Conservation (phyloP, 2,888 invertebrate genomes). For the Orthosia incerta region DNA sequence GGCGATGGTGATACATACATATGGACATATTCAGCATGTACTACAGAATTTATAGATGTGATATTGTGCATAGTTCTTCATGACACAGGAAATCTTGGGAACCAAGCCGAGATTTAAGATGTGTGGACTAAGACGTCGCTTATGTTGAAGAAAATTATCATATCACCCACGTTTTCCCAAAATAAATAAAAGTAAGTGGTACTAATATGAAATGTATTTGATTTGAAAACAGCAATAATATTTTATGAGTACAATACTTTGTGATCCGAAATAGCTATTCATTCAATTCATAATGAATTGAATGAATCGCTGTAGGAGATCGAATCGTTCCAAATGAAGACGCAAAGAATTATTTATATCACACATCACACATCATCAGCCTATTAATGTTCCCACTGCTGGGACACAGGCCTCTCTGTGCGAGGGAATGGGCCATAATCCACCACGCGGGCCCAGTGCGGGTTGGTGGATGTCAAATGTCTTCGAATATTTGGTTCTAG, state of each 20-base stretch:
- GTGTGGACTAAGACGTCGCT: conserved; percentile 44
- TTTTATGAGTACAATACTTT: conserved; percentile 21
- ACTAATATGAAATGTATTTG: conserved; percentile 37
- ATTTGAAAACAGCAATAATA: conserved; percentile 34
- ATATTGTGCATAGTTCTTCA: conserved; percentile 65
- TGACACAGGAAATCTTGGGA: conserved; percentile 64
- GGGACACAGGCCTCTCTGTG: too few species aligned
- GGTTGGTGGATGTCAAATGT: too few species aligned
- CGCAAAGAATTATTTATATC: too few species aligned
- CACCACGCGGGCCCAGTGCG: too few species aligned
- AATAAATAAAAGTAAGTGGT: conserved; percentile 45
- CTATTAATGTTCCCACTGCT: too few species aligned
- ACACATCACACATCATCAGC: too few species aligned
- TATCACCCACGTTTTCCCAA: conserved; percentile 51
- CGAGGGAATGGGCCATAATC: too few species aligned
- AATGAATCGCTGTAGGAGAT: not conserved
- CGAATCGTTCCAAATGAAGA: not conserved
- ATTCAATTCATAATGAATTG: not conserved
- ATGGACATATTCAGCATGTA: conserved; percentile 56
- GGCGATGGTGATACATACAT: conserved; percentile 63
- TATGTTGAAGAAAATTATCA: conserved; percentile 49
- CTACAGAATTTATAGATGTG: conserved; percentile 64
- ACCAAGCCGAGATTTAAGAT: conserved; percentile 58
- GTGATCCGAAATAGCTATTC: conserved; percentile 18
- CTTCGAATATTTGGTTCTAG: too few species aligned